Evolutionary conservation across 2,888 invertebrate species (phyloP).

Genomic region (Vesta saturnalis): DNA sequence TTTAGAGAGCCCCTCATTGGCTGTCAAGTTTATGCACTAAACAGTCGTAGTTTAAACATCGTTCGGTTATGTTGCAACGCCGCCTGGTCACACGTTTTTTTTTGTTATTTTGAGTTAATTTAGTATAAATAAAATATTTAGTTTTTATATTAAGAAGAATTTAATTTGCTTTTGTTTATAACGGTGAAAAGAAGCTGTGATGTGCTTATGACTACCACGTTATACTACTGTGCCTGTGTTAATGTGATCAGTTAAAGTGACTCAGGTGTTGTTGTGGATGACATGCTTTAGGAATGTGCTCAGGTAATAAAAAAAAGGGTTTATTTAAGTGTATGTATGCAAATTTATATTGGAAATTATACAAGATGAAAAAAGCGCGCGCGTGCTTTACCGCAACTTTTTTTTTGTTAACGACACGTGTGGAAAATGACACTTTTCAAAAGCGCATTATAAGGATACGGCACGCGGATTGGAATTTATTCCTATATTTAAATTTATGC

Average conservation of each 20-base stretch:
- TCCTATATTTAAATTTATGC: too few relatives aligned
- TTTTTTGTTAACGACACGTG: conserved; percentile 30
- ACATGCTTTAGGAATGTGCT: conserved; percentile 55
- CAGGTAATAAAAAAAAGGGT: conserved; percentile 50
- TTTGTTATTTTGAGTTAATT: conserved; percentile 27
- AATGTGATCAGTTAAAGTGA: conserved; percentile 52
- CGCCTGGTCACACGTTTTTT: conserved; percentile 57
- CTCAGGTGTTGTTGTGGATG: conserved; percentile 55
- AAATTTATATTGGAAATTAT: conserved; percentile 19
- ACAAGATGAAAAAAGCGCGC: neutral
- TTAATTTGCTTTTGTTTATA: conserved; percentile 7
- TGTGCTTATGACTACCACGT: conserved; percentile 50
- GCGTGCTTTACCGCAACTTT: conserved; percentile 3
- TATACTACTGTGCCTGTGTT: conserved; percentile 52
- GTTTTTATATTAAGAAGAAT: conserved; percentile 14
- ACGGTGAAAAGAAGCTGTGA: conserved; percentile 46
- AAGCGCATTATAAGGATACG: neutral
- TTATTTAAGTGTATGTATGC: conserved; percentile 25
- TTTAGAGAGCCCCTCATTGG: conserved; percentile 62
- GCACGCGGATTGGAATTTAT: too few relatives aligned
- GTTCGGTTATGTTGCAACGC: conserved; percentile 62
- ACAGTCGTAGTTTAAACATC: conserved; percentile 62
- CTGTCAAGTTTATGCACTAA: conserved; percentile 62
- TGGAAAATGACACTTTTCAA: conserved; percentile 23
- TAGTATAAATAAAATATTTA: conserved; percentile 20